These are phyloP conservation scores for Linurgus olivaceus DNA, from an alignment of 2,797 vertebrate species.

Conservation along the genomic window DNA sequence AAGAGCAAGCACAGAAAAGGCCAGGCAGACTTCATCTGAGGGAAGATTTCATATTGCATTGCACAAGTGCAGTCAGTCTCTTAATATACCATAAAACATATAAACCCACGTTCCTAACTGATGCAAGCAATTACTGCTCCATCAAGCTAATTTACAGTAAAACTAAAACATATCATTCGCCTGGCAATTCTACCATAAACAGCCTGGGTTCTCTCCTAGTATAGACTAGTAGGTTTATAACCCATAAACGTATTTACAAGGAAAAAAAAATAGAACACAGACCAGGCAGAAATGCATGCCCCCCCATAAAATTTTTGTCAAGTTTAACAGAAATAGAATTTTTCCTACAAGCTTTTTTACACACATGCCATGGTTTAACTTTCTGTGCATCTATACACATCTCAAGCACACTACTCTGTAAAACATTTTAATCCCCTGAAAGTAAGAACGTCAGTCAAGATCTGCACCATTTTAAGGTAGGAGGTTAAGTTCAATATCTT, in stretches of 20 bases:
- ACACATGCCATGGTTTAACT: neutral
- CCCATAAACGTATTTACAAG: neutral
- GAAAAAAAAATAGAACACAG: neutral
- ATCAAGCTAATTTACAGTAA: conserved; percentile 23
- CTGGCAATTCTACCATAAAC: neutral
- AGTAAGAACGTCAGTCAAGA: neutral
- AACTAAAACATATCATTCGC: conserved; percentile 13
- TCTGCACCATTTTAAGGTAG: neutral
- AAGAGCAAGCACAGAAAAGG: neutral
- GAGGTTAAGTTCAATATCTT: neutral
- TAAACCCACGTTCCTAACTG: neutral
- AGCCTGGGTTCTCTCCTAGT: neutral
- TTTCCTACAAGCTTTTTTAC: neutral
- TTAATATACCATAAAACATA: conserved; percentile 8
- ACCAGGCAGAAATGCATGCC: neutral
- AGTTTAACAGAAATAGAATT: neutral
- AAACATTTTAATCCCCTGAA: neutral
- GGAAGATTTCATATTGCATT: neutral
- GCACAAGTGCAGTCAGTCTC: neutral
- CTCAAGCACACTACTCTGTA: neutral
- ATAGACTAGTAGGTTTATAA: neutral
- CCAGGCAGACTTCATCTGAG: neutral
- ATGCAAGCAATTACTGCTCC: conserved; percentile 30
- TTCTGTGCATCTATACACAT: neutral
- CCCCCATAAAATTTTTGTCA: neutral